These are phyloP conservation scores for Meloidogyne floridensis DNA, from an alignment of 1,140 invertebrate genomes.

Conservation along the genomic window DNA sequence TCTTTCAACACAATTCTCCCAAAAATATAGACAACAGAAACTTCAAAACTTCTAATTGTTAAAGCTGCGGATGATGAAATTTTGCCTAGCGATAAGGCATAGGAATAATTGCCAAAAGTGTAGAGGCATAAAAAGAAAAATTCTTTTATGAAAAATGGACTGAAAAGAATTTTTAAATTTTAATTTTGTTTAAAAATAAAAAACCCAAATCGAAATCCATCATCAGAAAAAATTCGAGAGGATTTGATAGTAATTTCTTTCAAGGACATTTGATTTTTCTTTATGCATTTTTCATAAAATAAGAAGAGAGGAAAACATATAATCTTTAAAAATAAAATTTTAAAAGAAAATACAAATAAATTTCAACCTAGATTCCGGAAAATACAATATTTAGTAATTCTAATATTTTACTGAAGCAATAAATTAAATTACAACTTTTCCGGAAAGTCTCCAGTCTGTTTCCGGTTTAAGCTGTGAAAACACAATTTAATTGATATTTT, in stretches of 20 bases:
- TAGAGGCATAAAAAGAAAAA: slow-evolving; percentile 25
- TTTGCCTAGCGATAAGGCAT: slow-evolving; percentile 18
- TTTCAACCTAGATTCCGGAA: neutral
- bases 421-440: too few relatives aligned
- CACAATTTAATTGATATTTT: too few relatives aligned
- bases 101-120: slow-evolving; percentile 21
- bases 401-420: too few relatives aligned
- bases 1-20: neutral
- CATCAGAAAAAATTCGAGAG: neutral
- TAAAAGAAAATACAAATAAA: too few relatives aligned
- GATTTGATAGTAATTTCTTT: slow-evolving; percentile 4
- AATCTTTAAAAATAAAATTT: slow-evolving; percentile 2
- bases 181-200: neutral
- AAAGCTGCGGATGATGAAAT: slow-evolving; percentile 22
- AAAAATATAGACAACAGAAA: slow-evolving; percentile 26
- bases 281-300: slow-evolving; percentile 13
- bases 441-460: too few relatives aligned
- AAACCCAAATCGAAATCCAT: slow-evolving; percentile 17
- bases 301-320: slow-evolving; percentile 28
- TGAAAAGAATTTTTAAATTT: neutral
- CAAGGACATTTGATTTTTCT: slow-evolving; percentile 1
- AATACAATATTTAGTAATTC: too few relatives aligned
- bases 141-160: slow-evolving; percentile 9
- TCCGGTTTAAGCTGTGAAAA: too few relatives aligned
- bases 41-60: slow-evolving; percentile 18